A percentile compares a stretch with the other conserved stretches of the same genome.
Evolutionary conservation across 2,888 invertebrate species (phyloP).

Genomic region (Scrobipalpa costella): DNA sequence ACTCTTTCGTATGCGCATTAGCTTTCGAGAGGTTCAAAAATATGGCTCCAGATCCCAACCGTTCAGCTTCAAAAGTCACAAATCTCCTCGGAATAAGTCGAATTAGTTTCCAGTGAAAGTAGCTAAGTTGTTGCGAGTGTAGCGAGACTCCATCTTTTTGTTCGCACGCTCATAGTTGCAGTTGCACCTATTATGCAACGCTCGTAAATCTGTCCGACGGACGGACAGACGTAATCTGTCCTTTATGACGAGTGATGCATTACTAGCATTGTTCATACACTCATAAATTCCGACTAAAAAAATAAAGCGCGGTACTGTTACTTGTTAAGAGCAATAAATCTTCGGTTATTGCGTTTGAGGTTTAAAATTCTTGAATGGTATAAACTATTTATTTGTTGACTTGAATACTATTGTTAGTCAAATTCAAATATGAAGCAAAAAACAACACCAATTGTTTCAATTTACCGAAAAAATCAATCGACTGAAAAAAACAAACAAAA

Average conservation of each 20-base stretch:
- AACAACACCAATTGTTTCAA: conserved; percentile 5
- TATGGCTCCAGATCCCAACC: neutral
- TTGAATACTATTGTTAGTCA: neutral
- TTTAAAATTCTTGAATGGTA: neutral
- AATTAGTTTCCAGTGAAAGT: conserved; percentile 13
- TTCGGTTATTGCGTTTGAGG: conserved; percentile 23
- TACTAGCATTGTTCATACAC: conserved; percentile 65
- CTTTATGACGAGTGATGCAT: conserved; percentile 79
- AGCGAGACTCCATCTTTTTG: conserved; percentile 25
- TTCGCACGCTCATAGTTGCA: conserved; percentile 25
- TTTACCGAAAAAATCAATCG: conserved; percentile 14
- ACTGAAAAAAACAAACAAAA: conserved; percentile 7
- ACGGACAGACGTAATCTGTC: conserved; percentile 68
- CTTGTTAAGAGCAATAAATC: conserved; percentile 33
- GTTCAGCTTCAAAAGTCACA: neutral
- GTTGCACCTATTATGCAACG: conserved; percentile 62
- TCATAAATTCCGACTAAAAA: conserved; percentile 55
- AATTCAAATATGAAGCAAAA: conserved; percentile 2
- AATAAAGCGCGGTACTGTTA: conserved; percentile 32
- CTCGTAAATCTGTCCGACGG: conserved; percentile 69
- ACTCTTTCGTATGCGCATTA: neutral
- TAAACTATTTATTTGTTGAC: conserved; percentile 1
- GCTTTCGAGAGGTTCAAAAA: too few relatives aligned
- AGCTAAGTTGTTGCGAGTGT: neutral
- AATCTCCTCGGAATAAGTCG: conserved; percentile 8